These are phyloP conservation scores for Chelonus formosanus DNA, from an alignment of 2,888 invertebrate genomes.

Conservation along the genomic window DNA sequence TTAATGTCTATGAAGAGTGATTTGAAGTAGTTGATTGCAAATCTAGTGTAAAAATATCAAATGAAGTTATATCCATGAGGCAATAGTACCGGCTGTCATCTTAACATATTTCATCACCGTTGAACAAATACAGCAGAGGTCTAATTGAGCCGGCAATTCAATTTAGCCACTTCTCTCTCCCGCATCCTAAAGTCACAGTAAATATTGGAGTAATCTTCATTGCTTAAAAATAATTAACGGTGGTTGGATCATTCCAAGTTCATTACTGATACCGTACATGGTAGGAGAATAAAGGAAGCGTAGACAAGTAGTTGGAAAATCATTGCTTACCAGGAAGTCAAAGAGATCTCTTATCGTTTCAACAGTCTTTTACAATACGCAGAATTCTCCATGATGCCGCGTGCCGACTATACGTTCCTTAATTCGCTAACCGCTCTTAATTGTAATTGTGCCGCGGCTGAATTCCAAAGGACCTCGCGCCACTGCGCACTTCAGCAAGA, in stretches of 20 bases:
- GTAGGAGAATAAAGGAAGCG: conserved; percentile 8
- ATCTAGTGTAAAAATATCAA: too few relatives aligned
- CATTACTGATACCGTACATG: conserved; percentile 4
- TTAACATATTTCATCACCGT: too few relatives aligned
- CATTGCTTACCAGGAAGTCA: conserved; percentile 27
- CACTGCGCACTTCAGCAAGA: conserved; percentile 52
- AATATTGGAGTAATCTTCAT: background rate
- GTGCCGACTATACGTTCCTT: conserved; percentile 51
- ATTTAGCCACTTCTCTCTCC: too few relatives aligned
- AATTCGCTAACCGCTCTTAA: conserved; percentile 65
- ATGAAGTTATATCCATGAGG: too few relatives aligned
- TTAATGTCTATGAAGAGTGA: too few relatives aligned
- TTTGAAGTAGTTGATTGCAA: too few relatives aligned
- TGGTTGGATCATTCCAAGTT: conserved; percentile 4
- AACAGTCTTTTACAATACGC: conserved; percentile 24
- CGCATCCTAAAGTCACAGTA: too few relatives aligned
- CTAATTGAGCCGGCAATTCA: too few relatives aligned
- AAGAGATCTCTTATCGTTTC: conserved; percentile 29
- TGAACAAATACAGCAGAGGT: too few relatives aligned
- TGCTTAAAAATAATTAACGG: background rate
- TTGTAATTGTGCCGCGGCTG: conserved; percentile 63
- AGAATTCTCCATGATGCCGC: conserved; percentile 27
- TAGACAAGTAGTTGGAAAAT: conserved; percentile 20
- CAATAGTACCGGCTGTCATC: too few relatives aligned
- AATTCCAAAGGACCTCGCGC: conserved; percentile 54